Evolutionary conservation across 2,888 invertebrate genomes (phyloP).

Genomic region (Platerodrilus igneus): DNA sequence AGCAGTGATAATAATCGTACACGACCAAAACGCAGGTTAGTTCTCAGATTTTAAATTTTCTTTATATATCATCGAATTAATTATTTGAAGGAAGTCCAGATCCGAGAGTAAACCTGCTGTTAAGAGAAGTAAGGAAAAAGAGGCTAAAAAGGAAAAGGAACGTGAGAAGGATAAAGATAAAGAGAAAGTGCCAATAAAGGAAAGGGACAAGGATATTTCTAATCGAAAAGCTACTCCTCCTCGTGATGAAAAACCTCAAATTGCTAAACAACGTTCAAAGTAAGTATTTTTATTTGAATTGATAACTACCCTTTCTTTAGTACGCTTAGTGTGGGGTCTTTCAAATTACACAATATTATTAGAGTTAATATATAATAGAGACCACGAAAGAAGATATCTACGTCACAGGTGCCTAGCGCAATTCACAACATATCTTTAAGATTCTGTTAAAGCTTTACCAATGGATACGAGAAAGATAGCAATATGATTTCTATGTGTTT

Average conservation of each 20-base stretch:
- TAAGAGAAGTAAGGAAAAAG: slow-evolving; percentile 41
- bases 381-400: no score
- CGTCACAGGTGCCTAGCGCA: no score
- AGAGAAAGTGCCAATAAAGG: slow-evolving; percentile 25
- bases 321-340: no score
- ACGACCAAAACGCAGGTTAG: slow-evolving; percentile 61
- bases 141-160: slow-evolving; percentile 47
- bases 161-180: slow-evolving; percentile 40
- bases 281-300: slow-evolving; percentile 1
- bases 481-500: no score
- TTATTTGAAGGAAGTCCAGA: slow-evolving; percentile 34
- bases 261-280: slow-evolving; percentile 13
- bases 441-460: no score
- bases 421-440: no score
- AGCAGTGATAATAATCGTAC: slow-evolving; percentile 63
- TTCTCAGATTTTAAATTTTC: slow-evolving; percentile 6
- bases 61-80: not conserved
- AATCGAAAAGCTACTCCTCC: slow-evolving; percentile 26
- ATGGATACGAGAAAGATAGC: no score
- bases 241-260: slow-evolving; percentile 14
- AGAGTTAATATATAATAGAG: no score
- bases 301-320: no score
- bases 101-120: slow-evolving; percentile 42
- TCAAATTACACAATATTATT: no score
- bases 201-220: slow-evolving; percentile 47